Evolutionary conservation across 2,113 vertebrate genomes (phyloP), one percentile per base, ranked within the genome.

Genomic region (Sisor rabdophorus): DNA sequence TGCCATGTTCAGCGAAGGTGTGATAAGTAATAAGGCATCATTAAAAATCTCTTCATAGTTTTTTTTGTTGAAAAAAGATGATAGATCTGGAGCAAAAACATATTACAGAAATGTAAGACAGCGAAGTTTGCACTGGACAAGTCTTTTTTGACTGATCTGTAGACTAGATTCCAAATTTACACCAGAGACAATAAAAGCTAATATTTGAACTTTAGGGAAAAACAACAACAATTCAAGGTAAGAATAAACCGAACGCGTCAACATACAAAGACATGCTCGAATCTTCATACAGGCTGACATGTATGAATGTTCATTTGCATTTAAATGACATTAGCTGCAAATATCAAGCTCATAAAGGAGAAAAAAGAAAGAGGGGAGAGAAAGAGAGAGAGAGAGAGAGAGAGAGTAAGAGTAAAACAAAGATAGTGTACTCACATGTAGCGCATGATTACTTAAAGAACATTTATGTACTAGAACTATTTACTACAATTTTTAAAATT

Each of bases 251-350:
- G 61, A 55, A 77, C 32, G 22, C 54, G 16, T 30, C 69, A 70
- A 60, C 54, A 68, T 50, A 69, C 54, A 50, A n/a, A n/a, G n/a
- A n/a, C n/a, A n/a, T n/a, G 32, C 64, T 54, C 53, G 32, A n/a
- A 59, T 68, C 36, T 59, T 52, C 36, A 36, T 59, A 61, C 53
- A 40, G 28, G 56, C 26, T 40, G 65, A 58, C 36, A 28, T 40
- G 47, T 53, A 40, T 70, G 69, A 60, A 77, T 70, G 52, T 53
- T 28, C 26, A 77, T 77, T 70, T 77, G 75, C 75, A 77, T 77
- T 71, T 77, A 70, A 77, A 70, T 77, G 50, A 71, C 67, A 50
- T 56, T 17, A 60, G 40, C 54, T 44, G 50, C 36, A 59, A 15
- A 50, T 48, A 67, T 67, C 64, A 13, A 47, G 36, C 24, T 59